Evolutionary conservation across 2,888 invertebrate genomes (phyloP).

Genomic region (Drosophila anomelani): DNA sequence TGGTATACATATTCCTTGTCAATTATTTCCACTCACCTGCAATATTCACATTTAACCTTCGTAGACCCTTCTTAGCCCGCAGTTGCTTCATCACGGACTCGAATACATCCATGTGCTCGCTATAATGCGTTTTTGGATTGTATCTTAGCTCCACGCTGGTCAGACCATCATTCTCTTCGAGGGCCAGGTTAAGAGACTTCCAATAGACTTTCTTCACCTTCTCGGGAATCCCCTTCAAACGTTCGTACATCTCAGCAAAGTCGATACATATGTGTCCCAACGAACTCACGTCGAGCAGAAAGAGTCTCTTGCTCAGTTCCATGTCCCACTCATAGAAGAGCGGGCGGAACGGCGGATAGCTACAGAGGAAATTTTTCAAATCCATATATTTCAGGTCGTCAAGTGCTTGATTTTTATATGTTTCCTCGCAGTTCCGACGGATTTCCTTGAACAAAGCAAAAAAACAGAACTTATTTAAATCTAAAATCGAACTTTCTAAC

Average conservation of each 20-base stretch:
- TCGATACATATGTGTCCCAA: not conserved
- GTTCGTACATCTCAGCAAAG: not conserved
- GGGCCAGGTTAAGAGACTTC: not conserved
- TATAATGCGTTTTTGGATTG: not conserved
- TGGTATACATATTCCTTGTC: too few relatives aligned
- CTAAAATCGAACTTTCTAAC: not conserved
- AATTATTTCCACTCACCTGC: not conserved
- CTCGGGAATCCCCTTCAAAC: not conserved
- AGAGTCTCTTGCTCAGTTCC: not conserved
- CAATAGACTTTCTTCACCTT: not conserved
- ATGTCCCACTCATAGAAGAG: conserved; percentile 5
- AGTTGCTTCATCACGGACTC: conserved; percentile 7
- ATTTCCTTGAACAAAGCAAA: conserved; percentile 16
- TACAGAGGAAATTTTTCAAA: not conserved
- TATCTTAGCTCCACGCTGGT: conserved; percentile 1
- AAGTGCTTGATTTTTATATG: not conserved
- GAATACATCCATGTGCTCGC: conserved; percentile 14
- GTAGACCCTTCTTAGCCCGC: not conserved
- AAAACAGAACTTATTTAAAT: conserved; percentile 5
- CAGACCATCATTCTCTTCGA: not conserved
- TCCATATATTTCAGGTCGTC: conserved; percentile 7
- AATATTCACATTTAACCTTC: not conserved
- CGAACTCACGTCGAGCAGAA: not conserved
- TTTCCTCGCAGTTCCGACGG: not conserved
- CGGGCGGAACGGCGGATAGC: fast-evolving